Base-by-base conservation (phyloP, 2,888 invertebrate genomes). In the Cryptops parisi region DNA sequence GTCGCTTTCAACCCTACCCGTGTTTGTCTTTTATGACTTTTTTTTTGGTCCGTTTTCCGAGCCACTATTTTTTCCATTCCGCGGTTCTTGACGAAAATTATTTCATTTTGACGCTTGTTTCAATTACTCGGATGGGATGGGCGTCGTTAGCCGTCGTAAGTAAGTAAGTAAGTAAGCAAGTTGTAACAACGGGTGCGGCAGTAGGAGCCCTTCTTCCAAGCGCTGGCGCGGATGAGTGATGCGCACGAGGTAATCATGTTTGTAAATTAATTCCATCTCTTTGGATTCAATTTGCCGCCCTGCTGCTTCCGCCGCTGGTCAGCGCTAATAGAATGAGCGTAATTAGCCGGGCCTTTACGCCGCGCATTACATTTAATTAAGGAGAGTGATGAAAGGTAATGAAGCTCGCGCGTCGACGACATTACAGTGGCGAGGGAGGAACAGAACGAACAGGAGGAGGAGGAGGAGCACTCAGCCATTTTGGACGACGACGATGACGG, bases 301-400 rank as follows among this genome's bases (percentile, higher is more conserved):
- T 12, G 43, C 43, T 17, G 43, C 43, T 41, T 41, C 43, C 43
- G 43, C n/a, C 19, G 19, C 49, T 49, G 49, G 49, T 49, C 49
- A 49, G 49, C 49, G 49, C 25, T 49, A 49, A 49, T 49, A 49
- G 49, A 49, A 49, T 49, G 49, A 49, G 49, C 49, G 49, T 49
- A 49, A 49, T 49, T 49, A 49, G 49, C 21, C 25, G 21, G 38
- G 49, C 49, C 49, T 38, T 49, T 49, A 49, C 49, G 49, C 49
- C 49, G 40, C 25, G 49, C 49, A 49, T 49, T 49, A 49, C 49
- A 49, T 49, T 49, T 49, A 49, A 49, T 49, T 49, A 49, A 49
- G 40, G 49, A 39, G 49, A 49, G 49, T 49, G 49, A 49, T 49
- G 49, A 49, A 49, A 49, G 49, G 38, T 49, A 49, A 49, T 49